Evolutionary conservation across 2,888 invertebrate genomes (phyloP).

Genomic region (Drosophila merina): DNA sequence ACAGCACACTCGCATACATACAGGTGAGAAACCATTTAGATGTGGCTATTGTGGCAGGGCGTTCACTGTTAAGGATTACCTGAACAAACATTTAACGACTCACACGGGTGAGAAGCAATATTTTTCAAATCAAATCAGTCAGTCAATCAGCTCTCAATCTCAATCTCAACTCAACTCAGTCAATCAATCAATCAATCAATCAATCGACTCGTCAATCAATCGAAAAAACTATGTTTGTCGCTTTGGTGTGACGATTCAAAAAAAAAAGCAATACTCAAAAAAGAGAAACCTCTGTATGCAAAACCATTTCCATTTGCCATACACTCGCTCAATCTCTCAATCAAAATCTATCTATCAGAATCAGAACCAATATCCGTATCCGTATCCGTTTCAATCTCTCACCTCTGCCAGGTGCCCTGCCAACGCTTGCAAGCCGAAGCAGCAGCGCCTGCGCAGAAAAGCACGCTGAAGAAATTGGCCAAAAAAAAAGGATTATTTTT

Average conservation of each 20-base stretch:
- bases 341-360: slow-evolving; percentile 38
- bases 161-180: slow-evolving; percentile 48
- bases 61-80: slow-evolving; percentile 84
- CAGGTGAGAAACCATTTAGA: slow-evolving; percentile 84
- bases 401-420: slow-evolving; percentile 34
- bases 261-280: slow-evolving; percentile 41
- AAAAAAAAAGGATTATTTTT: slow-evolving; percentile 27
- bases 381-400: slow-evolving; percentile 44
- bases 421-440: slow-evolving; percentile 37
- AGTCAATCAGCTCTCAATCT: slow-evolving; percentile 73
- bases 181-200: slow-evolving; percentile 56
- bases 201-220: slow-evolving; percentile 46
- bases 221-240: slow-evolving; percentile 36
- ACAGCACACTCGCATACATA: slow-evolving; percentile 84
- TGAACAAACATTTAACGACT: slow-evolving; percentile 84
- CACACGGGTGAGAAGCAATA: slow-evolving; percentile 84
- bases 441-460: slow-evolving; percentile 34
- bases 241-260: slow-evolving; percentile 31
- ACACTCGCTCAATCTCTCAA: slow-evolving; percentile 40
- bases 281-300: slow-evolving; percentile 53
- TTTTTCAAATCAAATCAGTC: slow-evolving; percentile 81
- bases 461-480: slow-evolving; percentile 56
- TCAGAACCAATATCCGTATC: slow-evolving; percentile 21
- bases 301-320: slow-evolving; percentile 73
- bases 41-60: slow-evolving; percentile 84